phyloP scores from a whole-genome alignment of 2,113 vertebrate species.

The Columba janthina region DNA sequence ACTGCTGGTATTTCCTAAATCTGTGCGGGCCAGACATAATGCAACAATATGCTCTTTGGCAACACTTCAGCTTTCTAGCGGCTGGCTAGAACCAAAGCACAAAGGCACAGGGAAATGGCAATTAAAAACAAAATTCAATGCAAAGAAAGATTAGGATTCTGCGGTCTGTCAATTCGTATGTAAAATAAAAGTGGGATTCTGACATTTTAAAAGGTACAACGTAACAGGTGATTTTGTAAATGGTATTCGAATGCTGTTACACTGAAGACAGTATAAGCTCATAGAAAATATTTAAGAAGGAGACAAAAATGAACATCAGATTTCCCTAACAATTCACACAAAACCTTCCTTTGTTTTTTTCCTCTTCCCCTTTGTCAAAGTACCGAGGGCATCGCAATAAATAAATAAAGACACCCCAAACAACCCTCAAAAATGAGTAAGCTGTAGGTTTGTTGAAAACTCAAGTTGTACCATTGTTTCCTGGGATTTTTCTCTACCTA shows the following conservation, averaged over 20 bases:
- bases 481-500: not conserved
- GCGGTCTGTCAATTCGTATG: not conserved
- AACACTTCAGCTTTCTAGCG: conserved; percentile 13
- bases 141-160: accelerated
- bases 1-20: conserved; percentile 24
- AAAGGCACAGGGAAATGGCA: conserved; percentile 9
- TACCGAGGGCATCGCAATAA: not conserved
- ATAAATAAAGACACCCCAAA: not conserved
- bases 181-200: not conserved
- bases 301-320: not conserved
- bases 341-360: not conserved
- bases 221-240: not conserved
- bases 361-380: not conserved
- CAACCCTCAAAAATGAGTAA: not conserved
- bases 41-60: conserved; percentile 24
- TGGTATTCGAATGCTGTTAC: not conserved
- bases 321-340: not conserved
- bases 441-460: not conserved
- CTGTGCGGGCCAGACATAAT: not conserved
- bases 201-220: not conserved
- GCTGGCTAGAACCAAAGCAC: not conserved
- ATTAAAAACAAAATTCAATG: not conserved
- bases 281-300: not conserved
- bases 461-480: not conserved
- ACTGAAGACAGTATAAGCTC: not conserved